These are phyloP conservation scores for Anabacerthia variegaticeps DNA, from an alignment of 2,797 vertebrate species.

Conservation along the genomic window DNA sequence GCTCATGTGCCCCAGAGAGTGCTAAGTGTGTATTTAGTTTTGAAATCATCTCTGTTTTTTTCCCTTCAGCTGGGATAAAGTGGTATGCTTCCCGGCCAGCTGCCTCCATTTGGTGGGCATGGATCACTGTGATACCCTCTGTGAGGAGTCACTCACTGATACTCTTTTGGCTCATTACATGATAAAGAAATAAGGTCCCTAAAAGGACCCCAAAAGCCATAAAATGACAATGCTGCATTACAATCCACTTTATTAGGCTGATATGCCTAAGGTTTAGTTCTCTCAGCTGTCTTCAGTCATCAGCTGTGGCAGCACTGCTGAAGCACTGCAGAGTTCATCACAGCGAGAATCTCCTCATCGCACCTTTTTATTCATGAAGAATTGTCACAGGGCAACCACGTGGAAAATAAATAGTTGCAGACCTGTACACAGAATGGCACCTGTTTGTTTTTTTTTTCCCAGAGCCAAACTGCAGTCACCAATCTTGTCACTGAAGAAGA, in stretches of 20 bases:
- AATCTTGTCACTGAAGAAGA: neutral
- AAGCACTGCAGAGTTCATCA: neutral
- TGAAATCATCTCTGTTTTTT: neutral
- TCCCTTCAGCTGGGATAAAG: neutral
- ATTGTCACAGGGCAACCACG: neutral
- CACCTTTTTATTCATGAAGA: neutral
- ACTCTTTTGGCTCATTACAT: neutral
- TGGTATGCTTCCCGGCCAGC: neutral
- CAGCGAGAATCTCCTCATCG: neutral
- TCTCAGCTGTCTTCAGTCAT: neutral
- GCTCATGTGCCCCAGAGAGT: neutral
- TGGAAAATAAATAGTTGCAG: neutral
- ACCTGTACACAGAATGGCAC: neutral
- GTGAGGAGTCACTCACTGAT: neutral
- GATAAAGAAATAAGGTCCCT: neutral
- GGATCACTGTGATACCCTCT: neutral
- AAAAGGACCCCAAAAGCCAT: neutral
- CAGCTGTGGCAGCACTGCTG: neutral
- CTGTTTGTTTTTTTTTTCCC: neutral
- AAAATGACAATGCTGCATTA: neutral
- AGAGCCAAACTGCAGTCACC: neutral
- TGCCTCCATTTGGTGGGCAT: rapidly evolving
- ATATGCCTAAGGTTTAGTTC: neutral
- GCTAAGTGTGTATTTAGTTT: neutral
- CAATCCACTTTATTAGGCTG: neutral